Evolutionary conservation across 2,888 invertebrate species (phyloP).

Genomic region (Oscheius sp.): DNA sequence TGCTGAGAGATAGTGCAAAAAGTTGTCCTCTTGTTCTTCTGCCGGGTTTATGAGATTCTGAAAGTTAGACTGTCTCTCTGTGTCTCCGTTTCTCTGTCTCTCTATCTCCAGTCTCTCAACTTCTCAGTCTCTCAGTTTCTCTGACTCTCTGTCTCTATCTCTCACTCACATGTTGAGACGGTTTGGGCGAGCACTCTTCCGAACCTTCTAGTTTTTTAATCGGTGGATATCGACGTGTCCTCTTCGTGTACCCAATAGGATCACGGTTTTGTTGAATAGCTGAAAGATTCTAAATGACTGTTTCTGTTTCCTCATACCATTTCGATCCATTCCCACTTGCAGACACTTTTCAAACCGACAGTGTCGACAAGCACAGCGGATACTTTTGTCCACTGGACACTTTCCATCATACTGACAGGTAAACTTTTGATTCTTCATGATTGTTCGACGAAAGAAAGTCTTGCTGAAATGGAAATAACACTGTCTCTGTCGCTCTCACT

Average conservation of each 20-base stretch:
- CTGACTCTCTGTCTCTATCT: neutral
- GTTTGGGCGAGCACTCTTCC: constrained; percentile 52
- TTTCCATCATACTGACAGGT: constrained; percentile 66
- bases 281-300: constrained; percentile 33
- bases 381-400: constrained; percentile 67
- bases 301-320: constrained; percentile 39
- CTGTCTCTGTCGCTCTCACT: constrained; percentile 1
- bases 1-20: constrained; percentile 35
- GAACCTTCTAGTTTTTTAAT: constrained; percentile 53
- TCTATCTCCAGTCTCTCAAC: neutral
- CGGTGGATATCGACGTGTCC: constrained; percentile 70
- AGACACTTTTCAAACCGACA: constrained; percentile 68
- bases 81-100: neutral
- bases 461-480: constrained; percentile 57
- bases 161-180: constrained; percentile 20
- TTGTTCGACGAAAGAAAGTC: constrained; percentile 71
- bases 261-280: constrained; percentile 73
- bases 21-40: constrained; percentile 40
- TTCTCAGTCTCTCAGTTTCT: neutral
- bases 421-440: constrained; percentile 73
- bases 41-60: constrained; percentile 8
- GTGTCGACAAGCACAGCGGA: constrained; percentile 72
- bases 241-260: constrained; percentile 72
- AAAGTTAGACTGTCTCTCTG: neutral
- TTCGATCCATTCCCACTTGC: constrained; percentile 64